Conservation (phyloP, 2,888 invertebrate genomes). For the Noctua pronuba region DNA sequence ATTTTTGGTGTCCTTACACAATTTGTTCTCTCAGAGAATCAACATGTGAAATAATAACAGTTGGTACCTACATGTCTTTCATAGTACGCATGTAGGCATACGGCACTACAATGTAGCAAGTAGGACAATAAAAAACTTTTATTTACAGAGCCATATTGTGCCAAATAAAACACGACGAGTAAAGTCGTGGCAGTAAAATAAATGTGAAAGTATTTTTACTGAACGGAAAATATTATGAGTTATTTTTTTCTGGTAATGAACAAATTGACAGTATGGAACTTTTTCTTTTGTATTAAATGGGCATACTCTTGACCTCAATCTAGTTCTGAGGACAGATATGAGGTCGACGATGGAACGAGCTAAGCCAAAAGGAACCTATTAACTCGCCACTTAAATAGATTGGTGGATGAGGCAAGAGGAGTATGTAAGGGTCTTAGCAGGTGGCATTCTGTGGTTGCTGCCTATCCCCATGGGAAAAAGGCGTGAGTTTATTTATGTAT, state of each 20-base stretch:
- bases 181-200: slow-evolving; percentile 59
- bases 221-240: slow-evolving; percentile 43
- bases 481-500: too few species aligned
- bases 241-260: slow-evolving; percentile 28
- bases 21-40: slow-evolving; percentile 9
- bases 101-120: slow-evolving; percentile 41
- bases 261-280: slow-evolving; percentile 3
- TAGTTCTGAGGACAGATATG: too few species aligned
- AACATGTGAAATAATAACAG: slow-evolving; percentile 17
- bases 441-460: too few species aligned
- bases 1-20: not conserved
- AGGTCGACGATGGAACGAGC: too few species aligned
- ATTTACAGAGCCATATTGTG: slow-evolving; percentile 62
- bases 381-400: too few species aligned
- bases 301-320: too few species aligned
- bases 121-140: slow-evolving; percentile 58
- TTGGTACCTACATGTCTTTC: slow-evolving; percentile 19
- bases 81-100: slow-evolving; percentile 27
- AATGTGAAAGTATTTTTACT: slow-evolving; percentile 58
- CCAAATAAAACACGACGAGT: slow-evolving; percentile 59
- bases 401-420: too few species aligned
- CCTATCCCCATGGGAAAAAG: too few species aligned
- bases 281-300: too few species aligned
- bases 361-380: too few species aligned
- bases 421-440: too few species aligned